Percentiles rank a stretch among this genome's conserved stretches.
phyloP scores from a whole-genome alignment of 2,113 vertebrate genomes.

The Entomyzon cyanotis region DNA sequence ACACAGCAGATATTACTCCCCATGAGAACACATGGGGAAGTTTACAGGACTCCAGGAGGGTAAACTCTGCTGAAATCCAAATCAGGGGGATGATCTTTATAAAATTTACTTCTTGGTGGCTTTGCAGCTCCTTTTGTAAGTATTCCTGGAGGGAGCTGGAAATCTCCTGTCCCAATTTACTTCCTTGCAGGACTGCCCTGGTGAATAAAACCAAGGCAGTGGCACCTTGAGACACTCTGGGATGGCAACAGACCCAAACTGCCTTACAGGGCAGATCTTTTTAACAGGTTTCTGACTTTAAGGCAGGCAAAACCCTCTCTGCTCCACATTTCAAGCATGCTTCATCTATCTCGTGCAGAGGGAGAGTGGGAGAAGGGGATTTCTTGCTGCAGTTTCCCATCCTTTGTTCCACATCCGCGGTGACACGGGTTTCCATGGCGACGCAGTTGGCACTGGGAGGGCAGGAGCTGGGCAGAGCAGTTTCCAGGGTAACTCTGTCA shows the following conservation, averaged over 20 bases:
- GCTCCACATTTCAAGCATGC: accelerated
- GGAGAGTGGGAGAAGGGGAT: not conserved
- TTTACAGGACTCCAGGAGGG: not conserved
- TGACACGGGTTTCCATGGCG: not conserved
- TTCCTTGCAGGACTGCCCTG: not conserved
- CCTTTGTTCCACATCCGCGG: constrained; percentile 39
- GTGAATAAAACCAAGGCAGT: not conserved
- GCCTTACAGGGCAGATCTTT: not conserved
- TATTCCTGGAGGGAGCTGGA: not conserved
- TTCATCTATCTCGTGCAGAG: not conserved
- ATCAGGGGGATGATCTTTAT: not conserved
- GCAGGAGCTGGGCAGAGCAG: constrained; percentile 36
- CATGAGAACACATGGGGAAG: not conserved
- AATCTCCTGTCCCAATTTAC: not conserved
- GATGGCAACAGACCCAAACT: not conserved
- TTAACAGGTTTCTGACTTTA: not conserved
- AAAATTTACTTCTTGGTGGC: not conserved
- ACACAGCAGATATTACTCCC: not conserved
- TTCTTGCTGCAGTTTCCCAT: not conserved
- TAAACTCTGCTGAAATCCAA: not conserved
- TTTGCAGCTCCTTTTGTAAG: not conserved
- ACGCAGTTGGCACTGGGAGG: not conserved
- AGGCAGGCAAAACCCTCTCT: not conserved
- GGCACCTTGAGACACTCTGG: not conserved
- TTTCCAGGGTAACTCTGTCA: constrained; percentile 41